These are phyloP conservation scores for Orientallactaga bullata DNA, from an alignment of 2,113 vertebrate species.

Conservation along the genomic window DNA sequence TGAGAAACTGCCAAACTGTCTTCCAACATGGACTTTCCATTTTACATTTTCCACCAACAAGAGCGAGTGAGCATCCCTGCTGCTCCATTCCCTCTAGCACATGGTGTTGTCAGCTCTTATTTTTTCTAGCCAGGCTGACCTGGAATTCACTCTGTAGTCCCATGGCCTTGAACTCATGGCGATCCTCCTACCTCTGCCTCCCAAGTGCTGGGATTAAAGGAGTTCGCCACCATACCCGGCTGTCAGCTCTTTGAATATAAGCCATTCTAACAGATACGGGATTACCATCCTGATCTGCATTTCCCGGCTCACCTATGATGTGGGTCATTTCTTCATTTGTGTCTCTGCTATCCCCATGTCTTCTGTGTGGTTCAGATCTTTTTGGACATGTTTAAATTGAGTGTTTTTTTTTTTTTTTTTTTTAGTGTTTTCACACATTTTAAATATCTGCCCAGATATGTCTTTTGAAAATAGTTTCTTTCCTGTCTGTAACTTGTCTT, in stretches of 20 bases:
- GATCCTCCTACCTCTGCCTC: too few species aligned
- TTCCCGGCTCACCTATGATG: too few species aligned
- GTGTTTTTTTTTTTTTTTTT: neutral
- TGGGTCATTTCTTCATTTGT: neutral
- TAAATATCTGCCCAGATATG: neutral
- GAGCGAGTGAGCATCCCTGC: too few species aligned
- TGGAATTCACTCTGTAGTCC: too few species aligned
- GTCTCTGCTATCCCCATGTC: neutral
- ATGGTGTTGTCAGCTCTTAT: neutral
- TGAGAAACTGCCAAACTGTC: neutral
- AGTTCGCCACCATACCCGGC: too few species aligned
- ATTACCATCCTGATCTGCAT: neutral
- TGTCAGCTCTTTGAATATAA: neutral
- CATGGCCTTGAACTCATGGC: too few species aligned
- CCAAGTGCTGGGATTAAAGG: too few species aligned
- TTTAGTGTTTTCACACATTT: neutral
- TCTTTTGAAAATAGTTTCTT: neutral
- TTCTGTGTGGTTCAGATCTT: neutral
- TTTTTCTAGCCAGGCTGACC: too few species aligned
- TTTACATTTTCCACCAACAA: neutral
- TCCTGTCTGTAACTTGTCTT: neutral
- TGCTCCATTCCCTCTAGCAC: neutral
- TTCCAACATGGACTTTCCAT: neutral
- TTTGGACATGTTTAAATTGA: neutral
- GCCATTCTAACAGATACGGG: neutral